Conservation (phyloP, 2,888 invertebrate genomes). For the Leucozona laternaria region DNA sequence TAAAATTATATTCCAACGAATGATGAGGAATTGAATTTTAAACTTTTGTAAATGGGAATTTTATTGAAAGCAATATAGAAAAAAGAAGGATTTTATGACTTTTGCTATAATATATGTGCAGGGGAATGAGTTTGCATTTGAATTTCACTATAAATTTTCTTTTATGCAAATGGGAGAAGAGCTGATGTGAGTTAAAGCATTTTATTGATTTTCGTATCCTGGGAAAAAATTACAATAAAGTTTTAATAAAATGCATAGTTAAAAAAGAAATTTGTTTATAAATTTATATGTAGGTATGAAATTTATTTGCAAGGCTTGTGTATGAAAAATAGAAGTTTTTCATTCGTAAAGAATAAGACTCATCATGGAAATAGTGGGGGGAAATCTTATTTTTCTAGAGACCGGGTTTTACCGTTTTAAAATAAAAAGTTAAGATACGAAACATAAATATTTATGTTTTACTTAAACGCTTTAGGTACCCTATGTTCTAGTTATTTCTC, state of each 20-base stretch:
- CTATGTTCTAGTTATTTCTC: no score
- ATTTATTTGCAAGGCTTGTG: no score
- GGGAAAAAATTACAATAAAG: not conserved
- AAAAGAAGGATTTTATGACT: conserved; percentile 18
- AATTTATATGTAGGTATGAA: no score
- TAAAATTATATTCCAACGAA: conserved; percentile 25
- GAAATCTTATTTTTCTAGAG: no score
- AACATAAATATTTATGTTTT: no score
- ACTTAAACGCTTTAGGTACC: no score
- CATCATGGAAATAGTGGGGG: no score
- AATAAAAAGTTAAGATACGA: no score
- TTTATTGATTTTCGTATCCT: conserved; percentile 21
- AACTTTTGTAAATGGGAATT: conserved; percentile 75
- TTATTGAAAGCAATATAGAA: conserved; percentile 69
- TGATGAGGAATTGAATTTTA: conserved; percentile 75
- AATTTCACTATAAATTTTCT: conserved; percentile 30
- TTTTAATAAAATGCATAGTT: not conserved
- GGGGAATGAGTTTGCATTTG: conserved; percentile 51
- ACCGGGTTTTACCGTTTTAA: no score
- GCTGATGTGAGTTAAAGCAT: not conserved
- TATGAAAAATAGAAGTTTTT: no score
- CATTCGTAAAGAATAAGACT: no score
- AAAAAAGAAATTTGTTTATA: no score
- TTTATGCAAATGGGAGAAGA: conserved; percentile 36
- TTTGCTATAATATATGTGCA: not conserved